phyloP scores from a whole-genome alignment of 2,797 vertebrate species.

The Sebastiscus albofasciatus region DNA sequence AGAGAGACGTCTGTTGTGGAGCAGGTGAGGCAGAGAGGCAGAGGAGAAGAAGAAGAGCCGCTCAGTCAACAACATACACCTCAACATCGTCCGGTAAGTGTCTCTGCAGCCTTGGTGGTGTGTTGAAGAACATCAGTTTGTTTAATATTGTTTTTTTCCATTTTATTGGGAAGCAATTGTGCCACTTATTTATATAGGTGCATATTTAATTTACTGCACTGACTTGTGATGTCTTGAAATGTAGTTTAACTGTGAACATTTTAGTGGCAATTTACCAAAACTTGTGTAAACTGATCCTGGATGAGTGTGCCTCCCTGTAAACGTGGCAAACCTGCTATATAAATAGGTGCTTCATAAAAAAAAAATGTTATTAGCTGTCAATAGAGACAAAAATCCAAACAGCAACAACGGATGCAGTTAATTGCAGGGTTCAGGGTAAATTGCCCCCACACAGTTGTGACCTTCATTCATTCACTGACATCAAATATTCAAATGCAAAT shows the following conservation, averaged over 20 bases:
- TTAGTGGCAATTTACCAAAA: neutral
- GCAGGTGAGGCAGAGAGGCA: conserved; percentile 14
- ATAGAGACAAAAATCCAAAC: conserved; percentile 13
- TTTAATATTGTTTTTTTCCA: neutral
- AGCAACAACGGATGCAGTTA: conserved; percentile 26
- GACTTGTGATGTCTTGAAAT: neutral
- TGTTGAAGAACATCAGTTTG: neutral
- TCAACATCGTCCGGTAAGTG: conserved; percentile 52
- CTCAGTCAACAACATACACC: neutral
- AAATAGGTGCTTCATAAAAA: conserved; percentile 9
- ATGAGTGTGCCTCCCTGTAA: neutral
- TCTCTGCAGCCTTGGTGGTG: neutral
- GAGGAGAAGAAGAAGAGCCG: conserved; percentile 4
- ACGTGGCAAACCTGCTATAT: neutral
- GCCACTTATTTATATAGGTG: neutral
- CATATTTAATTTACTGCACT: neutral
- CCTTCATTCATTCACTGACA: conserved; percentile 25
- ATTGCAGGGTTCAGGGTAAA: conserved; percentile 56
- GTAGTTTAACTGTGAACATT: neutral
- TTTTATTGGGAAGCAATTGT: neutral
- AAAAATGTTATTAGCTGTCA: conserved; percentile 15
- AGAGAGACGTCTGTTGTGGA: neutral
- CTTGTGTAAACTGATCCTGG: neutral
- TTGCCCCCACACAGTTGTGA: conserved; percentile 11
- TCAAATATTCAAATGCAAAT: conserved; percentile 75